Evolutionary conservation across 2,888 invertebrate genomes (phyloP).

Genomic region (Linyphia triangularis): DNA sequence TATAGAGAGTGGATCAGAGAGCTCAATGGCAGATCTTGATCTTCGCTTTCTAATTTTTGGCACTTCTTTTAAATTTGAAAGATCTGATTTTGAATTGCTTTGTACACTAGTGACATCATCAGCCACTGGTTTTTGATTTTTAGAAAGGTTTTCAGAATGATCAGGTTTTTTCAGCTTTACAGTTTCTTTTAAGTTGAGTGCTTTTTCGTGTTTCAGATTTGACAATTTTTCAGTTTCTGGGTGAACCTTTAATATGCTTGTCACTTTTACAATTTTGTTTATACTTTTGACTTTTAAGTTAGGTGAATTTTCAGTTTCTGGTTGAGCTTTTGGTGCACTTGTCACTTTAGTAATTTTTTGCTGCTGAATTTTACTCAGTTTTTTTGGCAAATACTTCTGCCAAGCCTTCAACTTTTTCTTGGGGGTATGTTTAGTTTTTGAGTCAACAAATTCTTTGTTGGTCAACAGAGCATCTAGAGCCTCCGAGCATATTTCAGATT

Average conservation of each 20-base stretch:
- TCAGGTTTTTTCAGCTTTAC: not conserved
- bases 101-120: not conserved
- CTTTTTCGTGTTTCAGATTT: not conserved
- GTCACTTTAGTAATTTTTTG: not conserved
- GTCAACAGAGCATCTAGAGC: constrained; percentile 33
- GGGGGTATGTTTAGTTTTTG: constrained; percentile 24
- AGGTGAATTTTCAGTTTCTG: not conserved
- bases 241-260: not conserved
- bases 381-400: constrained; percentile 67
- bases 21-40: constrained; percentile 7
- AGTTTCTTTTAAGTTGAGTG: not conserved
- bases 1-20: not conserved
- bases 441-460: constrained; percentile 25
- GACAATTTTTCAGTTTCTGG: not conserved
- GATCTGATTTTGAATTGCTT: not conserved
- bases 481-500: not conserved
- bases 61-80: not conserved
- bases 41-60: not conserved
- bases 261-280: not conserved
- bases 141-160: not conserved
- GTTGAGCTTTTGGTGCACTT: not conserved
- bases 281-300: not conserved
- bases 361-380: constrained; percentile 7
- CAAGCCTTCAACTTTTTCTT: constrained; percentile 61
- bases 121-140: not conserved